phyloP scores from a whole-genome alignment of 2,113 vertebrate species.

The Mixornis gularis region DNA sequence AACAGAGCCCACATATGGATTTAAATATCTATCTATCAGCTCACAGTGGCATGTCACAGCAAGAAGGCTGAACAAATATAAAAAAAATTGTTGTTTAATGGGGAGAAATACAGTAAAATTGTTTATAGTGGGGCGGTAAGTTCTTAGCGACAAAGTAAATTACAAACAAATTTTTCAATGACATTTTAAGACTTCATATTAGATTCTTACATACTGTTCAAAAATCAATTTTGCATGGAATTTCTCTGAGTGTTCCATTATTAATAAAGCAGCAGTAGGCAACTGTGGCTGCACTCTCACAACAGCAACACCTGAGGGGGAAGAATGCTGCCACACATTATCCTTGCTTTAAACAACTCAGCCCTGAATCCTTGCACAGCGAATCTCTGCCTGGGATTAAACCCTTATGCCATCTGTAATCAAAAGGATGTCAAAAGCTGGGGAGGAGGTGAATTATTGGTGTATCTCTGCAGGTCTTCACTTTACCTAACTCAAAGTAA shows the following conservation, averaged over 20 bases:
- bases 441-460: neutral
- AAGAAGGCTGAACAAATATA: conserved; percentile 66
- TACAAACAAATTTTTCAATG: conserved; percentile 75
- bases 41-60: conserved; percentile 60
- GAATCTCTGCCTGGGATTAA: neutral
- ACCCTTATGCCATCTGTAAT: neutral
- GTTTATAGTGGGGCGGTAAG: conserved; percentile 53
- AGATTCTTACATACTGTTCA: conserved; percentile 70
- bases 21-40: conserved; percentile 60
- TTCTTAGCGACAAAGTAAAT: conserved; percentile 68
- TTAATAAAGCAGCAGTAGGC: conserved; percentile 71
- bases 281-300: conserved; percentile 26
- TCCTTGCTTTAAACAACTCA: neutral
- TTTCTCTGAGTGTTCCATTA: conserved; percentile 71
- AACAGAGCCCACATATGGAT: conserved; percentile 40
- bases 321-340: conserved; percentile 7
- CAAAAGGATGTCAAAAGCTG: neutral
- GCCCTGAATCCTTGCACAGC: too few species aligned
- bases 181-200: conserved; percentile 71
- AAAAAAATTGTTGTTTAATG: conserved; percentile 70
- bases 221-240: conserved; percentile 76
- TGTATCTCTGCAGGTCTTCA: neutral
- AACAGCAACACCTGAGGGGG: conserved; percentile 37
- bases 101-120: conserved; percentile 68
- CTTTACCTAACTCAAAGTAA: neutral